Evolutionary conservation across 2,113 vertebrate genomes (phyloP).

Genomic region (Cacatua alba): DNA sequence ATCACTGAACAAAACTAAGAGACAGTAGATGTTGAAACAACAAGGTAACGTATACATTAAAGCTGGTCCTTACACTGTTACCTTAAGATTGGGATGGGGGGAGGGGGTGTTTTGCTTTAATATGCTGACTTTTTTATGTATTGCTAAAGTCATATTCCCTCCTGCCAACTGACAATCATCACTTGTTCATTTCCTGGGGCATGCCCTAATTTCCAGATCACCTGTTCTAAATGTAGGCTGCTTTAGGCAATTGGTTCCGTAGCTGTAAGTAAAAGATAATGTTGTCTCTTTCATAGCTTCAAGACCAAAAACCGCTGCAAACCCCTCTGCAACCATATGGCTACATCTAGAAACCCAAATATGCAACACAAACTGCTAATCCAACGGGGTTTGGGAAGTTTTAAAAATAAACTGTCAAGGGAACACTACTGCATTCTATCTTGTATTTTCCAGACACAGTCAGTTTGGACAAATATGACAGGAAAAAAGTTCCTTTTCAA

Average conservation of each 20-base stretch:
- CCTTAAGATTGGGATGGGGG: neutral
- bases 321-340: conserved; percentile 1
- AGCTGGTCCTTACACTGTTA: neutral
- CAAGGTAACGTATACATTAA: neutral
- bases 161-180: neutral
- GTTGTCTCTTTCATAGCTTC: neutral
- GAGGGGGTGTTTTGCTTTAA: neutral
- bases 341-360: conserved; percentile 12
- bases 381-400: neutral
- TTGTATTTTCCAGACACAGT: neutral
- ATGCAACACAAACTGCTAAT: neutral
- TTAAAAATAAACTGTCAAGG: neutral
- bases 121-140: neutral
- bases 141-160: neutral
- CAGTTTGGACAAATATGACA: neutral
- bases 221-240: neutral
- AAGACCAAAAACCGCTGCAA: neutral
- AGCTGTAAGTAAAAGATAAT: neutral
- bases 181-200: neutral
- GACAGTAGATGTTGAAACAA: neutral
- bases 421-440: neutral
- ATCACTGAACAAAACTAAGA: neutral
- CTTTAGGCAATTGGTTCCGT: neutral
- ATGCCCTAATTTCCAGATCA: conserved; percentile 7
- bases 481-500: neutral